Percentiles rank a stretch among this genome's conserved stretches.
Conservation (phyloP, 1,140 invertebrate species). For the Brachionus koreanus region DNA sequence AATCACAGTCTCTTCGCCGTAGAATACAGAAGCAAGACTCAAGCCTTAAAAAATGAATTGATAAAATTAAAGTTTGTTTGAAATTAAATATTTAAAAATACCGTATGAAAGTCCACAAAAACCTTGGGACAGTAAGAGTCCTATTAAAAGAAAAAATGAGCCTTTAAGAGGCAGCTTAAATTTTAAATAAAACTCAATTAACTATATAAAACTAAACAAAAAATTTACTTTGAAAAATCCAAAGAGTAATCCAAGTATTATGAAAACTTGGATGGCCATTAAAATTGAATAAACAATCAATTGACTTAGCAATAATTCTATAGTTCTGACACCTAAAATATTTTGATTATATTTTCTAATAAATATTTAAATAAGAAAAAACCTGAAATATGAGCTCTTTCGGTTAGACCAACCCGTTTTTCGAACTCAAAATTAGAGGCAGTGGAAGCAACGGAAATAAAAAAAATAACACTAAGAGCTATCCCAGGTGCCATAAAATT, state of each 20-base stretch:
- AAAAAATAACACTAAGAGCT: constrained; percentile 83
- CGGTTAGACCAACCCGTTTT: constrained; percentile 59
- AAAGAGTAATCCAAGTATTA: neutral
- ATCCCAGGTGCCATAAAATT: constrained; percentile 92
- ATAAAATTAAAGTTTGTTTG: neutral
- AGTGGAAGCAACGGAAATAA: constrained; percentile 89
- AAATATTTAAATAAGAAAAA: neutral
- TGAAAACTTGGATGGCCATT: constrained; percentile 31
- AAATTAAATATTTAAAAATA: neutral
- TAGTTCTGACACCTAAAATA: constrained; percentile 7
- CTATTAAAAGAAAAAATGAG: neutral
- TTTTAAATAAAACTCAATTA: neutral
- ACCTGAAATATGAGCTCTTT: constrained; percentile 49
- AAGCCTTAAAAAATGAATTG: neutral
- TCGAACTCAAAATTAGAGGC: constrained; percentile 85
- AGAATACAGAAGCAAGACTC: constrained; percentile 1
- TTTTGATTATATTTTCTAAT: neutral
- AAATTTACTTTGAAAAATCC: constrained; percentile 11
- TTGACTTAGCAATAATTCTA: constrained; percentile 11
- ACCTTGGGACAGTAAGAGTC: constrained; percentile 16
- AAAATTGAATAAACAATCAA: constrained; percentile 25
- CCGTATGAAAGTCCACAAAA: constrained; percentile 41
- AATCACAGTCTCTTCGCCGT: constrained; percentile 37
- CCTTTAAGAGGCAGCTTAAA: constrained; percentile 28
- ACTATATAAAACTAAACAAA: neutral